Percentiles rank a stretch among this genome's conserved stretches.
phyloP scores from a whole-genome alignment of 2,888 invertebrate genomes.

The Caenorhabditis zanzibari region DNA sequence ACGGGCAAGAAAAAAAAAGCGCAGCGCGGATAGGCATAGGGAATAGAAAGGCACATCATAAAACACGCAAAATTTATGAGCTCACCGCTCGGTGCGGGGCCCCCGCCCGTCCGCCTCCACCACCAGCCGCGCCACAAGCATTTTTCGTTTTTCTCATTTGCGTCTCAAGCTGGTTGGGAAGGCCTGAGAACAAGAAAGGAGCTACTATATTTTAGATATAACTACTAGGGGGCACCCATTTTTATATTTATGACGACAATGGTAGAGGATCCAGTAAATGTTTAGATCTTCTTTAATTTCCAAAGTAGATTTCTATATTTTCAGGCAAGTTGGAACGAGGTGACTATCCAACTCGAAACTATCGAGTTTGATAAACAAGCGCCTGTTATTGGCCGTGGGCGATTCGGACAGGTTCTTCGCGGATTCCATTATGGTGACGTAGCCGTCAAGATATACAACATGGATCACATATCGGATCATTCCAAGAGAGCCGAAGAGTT shows the following conservation, averaged over 20 bases:
- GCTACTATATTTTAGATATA: too few relatives aligned
- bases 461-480: constrained; percentile 89
- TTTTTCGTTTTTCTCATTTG: constrained; percentile 49
- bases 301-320: constrained; percentile 7
- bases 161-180: constrained; percentile 16
- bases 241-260: too few relatives aligned
- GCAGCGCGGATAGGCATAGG: constrained; percentile 25
- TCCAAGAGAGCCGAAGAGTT: constrained; percentile 92
- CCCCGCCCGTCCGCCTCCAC: constrained; percentile 24
- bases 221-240: too few relatives aligned
- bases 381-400: constrained; percentile 80
- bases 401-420: constrained; percentile 80
- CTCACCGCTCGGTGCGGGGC: constrained; percentile 37
- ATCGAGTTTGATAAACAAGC: constrained; percentile 73
- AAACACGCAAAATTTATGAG: constrained; percentile 60
- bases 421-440: constrained; percentile 88
- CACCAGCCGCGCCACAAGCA: constrained; percentile 23
- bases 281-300: background rate
- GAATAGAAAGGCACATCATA: constrained; percentile 61
- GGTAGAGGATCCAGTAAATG: background rate
- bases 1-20: constrained; percentile 20
- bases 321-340: constrained; percentile 78
- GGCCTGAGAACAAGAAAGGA: background rate
- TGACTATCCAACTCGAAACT: constrained; percentile 73
- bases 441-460: constrained; percentile 95